Base-by-base conservation (phyloP, 2,797 vertebrate species). In the Sebastes nivosus region DNA sequence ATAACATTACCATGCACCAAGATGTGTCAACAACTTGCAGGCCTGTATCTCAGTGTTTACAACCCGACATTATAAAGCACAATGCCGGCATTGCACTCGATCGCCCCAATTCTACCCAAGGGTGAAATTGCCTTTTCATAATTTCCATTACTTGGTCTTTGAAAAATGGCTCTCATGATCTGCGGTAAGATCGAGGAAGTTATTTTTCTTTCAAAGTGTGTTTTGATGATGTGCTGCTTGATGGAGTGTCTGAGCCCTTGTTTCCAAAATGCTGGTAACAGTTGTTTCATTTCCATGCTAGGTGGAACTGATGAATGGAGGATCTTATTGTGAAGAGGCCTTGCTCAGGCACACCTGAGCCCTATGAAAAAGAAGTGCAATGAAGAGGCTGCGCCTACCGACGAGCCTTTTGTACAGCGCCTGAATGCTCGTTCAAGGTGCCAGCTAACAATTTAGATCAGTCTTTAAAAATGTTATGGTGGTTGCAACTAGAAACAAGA, bases 111-210 rank as follows among this genome's bases (percentile, higher is more conserved):
- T 93, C 90, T 93, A 94, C 88, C 91, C 93, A 94, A 93, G 93
- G 93, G 92, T 94, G 94, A 95, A 95, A 95, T 95, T 94, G 93
- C 89, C 92, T 95, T 92, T 94, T 94, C 79, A 91, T 95, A 93
- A 95, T 94, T 94, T 95, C 88, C 92, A 94, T 95, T 93, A 88
- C 80, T 93, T 92, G 84, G 79, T 89, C 75, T 91, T 88, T 92
- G 93, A 94, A 94, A 94, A 94, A 94, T 92, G 81, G 78, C 86
- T 93, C 86, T 87, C 77, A 75, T 79, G 83, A 92, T 93, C 79
- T 82, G 83, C 32, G 22, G 52, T 85, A 80, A 90, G 84, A 94
- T 86, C 89, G 78, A 83, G 67, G 79, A 87, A 88, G 88, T 88
- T 87, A 80, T 90, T 85, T 92, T 90, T 92, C 83, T 71, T 79